Evolutionary conservation across 2,888 invertebrate species (phyloP).

Genomic region (Melanostoma mellinum): DNA sequence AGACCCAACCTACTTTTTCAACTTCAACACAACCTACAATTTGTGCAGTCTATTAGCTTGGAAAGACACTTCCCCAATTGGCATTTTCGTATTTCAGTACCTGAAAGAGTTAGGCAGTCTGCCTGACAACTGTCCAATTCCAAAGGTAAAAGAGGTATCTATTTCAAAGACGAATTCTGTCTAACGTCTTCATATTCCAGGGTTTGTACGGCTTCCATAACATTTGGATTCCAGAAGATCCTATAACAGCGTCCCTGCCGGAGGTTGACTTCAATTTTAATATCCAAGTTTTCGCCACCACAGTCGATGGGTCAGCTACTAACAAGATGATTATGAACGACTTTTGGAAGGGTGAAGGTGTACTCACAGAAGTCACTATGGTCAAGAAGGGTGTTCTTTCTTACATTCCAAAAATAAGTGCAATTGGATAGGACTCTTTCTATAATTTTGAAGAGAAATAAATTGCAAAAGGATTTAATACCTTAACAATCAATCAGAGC

Average conservation of each 20-base stretch:
- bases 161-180: background rate
- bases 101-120: constrained; percentile 77
- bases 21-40: constrained; percentile 77
- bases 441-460: constrained; percentile 29
- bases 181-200: constrained; percentile 75
- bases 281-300: constrained; percentile 72
- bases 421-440: constrained; percentile 25
- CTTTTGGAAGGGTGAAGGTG: constrained; percentile 76
- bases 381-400: constrained; percentile 77
- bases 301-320: constrained; percentile 76
- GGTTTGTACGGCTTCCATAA: constrained; percentile 78
- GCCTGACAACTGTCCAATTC: constrained; percentile 78
- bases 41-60: constrained; percentile 77
- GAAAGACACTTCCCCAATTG: constrained; percentile 77
- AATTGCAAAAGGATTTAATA: constrained; percentile 25
- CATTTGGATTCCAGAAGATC: constrained; percentile 80
- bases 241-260: constrained; percentile 76
- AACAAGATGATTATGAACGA: constrained; percentile 77
- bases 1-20: constrained; percentile 76
- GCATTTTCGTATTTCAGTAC: constrained; percentile 76
- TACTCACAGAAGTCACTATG: constrained; percentile 77
- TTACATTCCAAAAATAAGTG: constrained; percentile 75
- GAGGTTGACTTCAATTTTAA: constrained; percentile 77
- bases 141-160: constrained; percentile 75
- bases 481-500: constrained; percentile 39